phyloP scores from a whole-genome alignment of 2,113 vertebrate species.

The Nesoenas mayeri region DNA sequence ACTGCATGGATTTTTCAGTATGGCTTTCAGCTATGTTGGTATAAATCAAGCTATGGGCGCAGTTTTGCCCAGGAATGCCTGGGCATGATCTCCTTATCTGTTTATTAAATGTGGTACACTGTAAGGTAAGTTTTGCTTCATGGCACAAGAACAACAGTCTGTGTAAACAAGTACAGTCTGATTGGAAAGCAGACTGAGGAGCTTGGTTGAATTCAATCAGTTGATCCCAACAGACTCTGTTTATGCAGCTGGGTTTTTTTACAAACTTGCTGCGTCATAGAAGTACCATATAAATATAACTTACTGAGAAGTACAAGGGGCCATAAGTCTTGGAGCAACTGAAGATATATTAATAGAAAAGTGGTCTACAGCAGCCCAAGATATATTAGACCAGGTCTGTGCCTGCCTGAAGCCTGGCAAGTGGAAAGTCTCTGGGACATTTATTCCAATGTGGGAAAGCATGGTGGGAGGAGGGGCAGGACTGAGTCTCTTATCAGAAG shows the following conservation, averaged over 20 bases:
- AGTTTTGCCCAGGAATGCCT: background rate
- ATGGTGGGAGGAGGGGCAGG: background rate
- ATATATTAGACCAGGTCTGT: background rate
- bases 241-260: constrained; percentile 55
- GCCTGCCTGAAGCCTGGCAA: background rate
- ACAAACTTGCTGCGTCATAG: background rate
- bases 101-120: background rate
- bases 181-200: constrained; percentile 29
- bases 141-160: background rate
- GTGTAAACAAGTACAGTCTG: background rate
- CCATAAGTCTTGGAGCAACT: background rate
- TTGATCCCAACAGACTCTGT: constrained; percentile 20
- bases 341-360: constrained; percentile 49
- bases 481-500: background rate
- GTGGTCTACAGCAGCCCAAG: constrained; percentile 34
- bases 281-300: constrained; percentile 57
- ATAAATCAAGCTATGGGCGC: background rate
- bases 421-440: background rate
- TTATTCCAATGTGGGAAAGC: background rate
- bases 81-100: background rate
- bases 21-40: background rate
- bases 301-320: background rate
- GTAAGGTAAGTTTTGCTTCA: background rate
- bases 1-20: background rate
- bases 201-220: background rate